These are phyloP conservation scores for Astropecten irregularis DNA, from an alignment of 53 echinoderm and acorn worm species.

Conservation along the genomic window DNA sequence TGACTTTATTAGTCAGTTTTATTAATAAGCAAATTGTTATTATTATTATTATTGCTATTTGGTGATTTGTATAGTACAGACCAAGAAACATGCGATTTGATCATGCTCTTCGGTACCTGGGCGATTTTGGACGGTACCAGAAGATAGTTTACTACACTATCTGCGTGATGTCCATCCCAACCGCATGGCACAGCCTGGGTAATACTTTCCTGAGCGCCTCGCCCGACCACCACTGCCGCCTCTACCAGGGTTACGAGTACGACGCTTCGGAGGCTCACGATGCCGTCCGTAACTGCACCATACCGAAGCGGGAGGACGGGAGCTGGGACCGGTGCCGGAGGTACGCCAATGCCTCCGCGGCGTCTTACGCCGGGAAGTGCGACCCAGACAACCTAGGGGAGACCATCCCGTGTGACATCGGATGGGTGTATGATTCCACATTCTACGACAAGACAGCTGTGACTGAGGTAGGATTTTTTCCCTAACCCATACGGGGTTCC, in stretches of 20 bases:
- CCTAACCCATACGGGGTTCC: no score
- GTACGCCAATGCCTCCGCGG: slow-evolving; percentile 6
- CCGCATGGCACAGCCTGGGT: slow-evolving; percentile 50
- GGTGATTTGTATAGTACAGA: no score
- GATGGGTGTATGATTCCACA: slow-evolving; percentile 40
- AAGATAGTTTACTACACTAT: slow-evolving; percentile 25
- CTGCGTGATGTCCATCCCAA: slow-evolving; percentile 49
- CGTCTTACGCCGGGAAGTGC: neutral
- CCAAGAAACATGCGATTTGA: slow-evolving; percentile 55
- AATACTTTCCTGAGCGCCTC: slow-evolving; percentile 54
- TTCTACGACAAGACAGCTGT: slow-evolving; percentile 44
- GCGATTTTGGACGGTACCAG: slow-evolving; percentile 58
- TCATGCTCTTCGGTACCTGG: slow-evolving; percentile 32
- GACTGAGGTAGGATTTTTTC: slow-evolving; percentile 24
- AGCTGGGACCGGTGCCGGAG: slow-evolving; percentile 46
- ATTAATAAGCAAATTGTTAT: no score
- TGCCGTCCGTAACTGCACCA: neutral
- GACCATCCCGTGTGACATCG: slow-evolving; percentile 8
- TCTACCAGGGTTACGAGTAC: slow-evolving; percentile 27
- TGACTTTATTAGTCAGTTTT: no score
- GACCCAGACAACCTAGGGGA: neutral
- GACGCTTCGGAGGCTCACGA: slow-evolving; percentile 3
- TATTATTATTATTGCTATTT: no score
- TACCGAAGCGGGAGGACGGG: slow-evolving; percentile 8
- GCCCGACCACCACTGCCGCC: slow-evolving; percentile 45